Evolutionary conservation across 2,797 vertebrate species (phyloP), one percentile per base, ranked within the genome.

Genomic region (Buphagus erythrorhynchus): DNA sequence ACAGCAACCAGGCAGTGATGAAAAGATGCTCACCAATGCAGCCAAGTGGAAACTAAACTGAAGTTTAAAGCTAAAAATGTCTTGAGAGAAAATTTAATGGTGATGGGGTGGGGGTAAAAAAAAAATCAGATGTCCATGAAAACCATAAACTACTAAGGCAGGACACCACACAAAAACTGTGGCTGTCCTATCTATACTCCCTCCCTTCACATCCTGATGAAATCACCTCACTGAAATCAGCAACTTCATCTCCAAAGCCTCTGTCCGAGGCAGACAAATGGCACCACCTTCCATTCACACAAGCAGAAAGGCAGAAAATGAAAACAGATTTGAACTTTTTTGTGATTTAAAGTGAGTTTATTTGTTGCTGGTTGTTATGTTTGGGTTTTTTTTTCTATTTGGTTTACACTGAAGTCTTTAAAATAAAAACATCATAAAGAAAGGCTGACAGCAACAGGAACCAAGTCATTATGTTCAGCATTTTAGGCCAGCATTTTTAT

Each of bases 401-500:
- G 43, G 43, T 63, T 93, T 86, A 77, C 54, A 65, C 13, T 62
- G 14, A 81, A 72, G 25, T 62, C 46, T 75, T 86, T 21, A 52
- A 80, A 76, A 65, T 28, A 85, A 67, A 91, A 49, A 65, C 26
- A 7, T 26, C 51, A 45, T 42, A 68, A 79, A 77, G 33, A 10
- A 65, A 77, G 52, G 94, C 35, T 71, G 72, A 91, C 74, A 96
- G 81, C 16, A 6, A 85, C 36, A 86, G 31, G 66, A 95, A 92
- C 31, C 58, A 87, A 92, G 61, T 28, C 65, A 77, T 77, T 87
- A 90, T 2, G 5, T 58, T 48, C 68, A 93, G 57, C 36, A 65
- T 95, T 86, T 96, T 58, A 80, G 76, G 87, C 87, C 87, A 88
- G 54, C 38, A 57, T 85, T 94, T 93, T 79, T 45, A 95, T 9